phyloP scores from a whole-genome alignment of 2,797 vertebrate genomes.

The Parambassis ranga region DNA sequence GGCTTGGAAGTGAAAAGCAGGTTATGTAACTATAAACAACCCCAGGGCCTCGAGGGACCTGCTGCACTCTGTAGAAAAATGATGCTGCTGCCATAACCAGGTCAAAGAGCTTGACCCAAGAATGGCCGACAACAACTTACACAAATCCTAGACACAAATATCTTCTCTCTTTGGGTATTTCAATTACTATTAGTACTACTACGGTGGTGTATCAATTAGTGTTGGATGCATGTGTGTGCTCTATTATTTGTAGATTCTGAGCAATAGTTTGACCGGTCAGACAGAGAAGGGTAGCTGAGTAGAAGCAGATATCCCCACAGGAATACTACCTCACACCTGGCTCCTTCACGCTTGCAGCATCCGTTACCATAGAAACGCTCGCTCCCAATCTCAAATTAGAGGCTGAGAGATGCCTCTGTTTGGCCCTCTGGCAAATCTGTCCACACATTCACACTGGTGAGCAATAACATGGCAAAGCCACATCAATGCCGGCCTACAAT shows the following conservation, averaged over 20 bases:
- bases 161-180: not conserved
- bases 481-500: not conserved
- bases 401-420: slow-evolving; percentile 30
- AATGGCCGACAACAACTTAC: not conserved
- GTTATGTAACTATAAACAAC: slow-evolving; percentile 11
- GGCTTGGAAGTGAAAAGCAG: not conserved
- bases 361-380: slow-evolving; percentile 61
- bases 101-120: not conserved
- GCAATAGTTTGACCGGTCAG: not conserved
- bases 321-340: slow-evolving; percentile 47
- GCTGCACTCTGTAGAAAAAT: not conserved
- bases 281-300: not conserved
- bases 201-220: not conserved
- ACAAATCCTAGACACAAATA: not conserved
- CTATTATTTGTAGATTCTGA: not conserved
- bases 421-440: slow-evolving; percentile 38
- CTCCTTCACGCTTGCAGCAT: slow-evolving; percentile 21
- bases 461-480: not conserved
- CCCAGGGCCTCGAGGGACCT: not conserved
- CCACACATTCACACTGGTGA: not conserved
- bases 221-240: too few species aligned
- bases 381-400: slow-evolving; percentile 36
- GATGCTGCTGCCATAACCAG: not conserved
- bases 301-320: slow-evolving; percentile 1
- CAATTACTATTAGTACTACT: not conserved